phyloP scores from a whole-genome alignment of 1,140 invertebrate species.

The Camponotus vicinus region DNA sequence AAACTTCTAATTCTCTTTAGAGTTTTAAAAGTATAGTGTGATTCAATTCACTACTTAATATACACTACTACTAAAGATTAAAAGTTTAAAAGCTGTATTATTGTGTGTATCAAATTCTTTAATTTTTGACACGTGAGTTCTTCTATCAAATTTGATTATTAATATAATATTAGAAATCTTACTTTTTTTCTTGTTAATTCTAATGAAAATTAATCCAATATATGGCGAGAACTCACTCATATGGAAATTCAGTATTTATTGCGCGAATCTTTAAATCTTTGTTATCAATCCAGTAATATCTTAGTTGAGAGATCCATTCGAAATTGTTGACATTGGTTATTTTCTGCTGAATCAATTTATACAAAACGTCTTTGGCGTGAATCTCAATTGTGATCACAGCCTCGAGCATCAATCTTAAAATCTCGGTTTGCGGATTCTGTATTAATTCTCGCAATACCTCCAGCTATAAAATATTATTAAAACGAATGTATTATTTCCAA shows the following conservation, averaged over 20 bases:
- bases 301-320: conserved; percentile 93
- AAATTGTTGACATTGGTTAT: conserved; percentile 91
- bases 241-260: conserved; percentile 88
- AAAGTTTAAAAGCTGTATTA: too few species aligned
- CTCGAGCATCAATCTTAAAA: conserved; percentile 89
- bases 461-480: conserved; percentile 84
- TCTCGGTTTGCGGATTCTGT: conserved; percentile 89
- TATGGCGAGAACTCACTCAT: conserved; percentile 81
- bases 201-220: conserved; percentile 10
- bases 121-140: not conserved
- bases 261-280: conserved; percentile 87
- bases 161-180: not conserved
- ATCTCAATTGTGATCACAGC: conserved; percentile 91
- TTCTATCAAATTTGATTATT: not conserved
- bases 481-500: not conserved
- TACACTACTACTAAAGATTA: too few species aligned
- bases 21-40: not conserved
- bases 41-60: too few species aligned
- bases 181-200: not conserved
- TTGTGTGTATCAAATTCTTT: not conserved
- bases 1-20: not conserved
- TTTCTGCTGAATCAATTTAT: conserved; percentile 88
- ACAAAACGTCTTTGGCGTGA: conserved; percentile 89
- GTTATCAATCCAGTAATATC: conserved; percentile 89
- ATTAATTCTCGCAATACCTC: conserved; percentile 89